Percentiles rank a stretch among this genome's conserved stretches.
These are phyloP conservation scores for Eristalis arbustorum DNA, from an alignment of 2,888 invertebrate species.

Conservation along the genomic window DNA sequence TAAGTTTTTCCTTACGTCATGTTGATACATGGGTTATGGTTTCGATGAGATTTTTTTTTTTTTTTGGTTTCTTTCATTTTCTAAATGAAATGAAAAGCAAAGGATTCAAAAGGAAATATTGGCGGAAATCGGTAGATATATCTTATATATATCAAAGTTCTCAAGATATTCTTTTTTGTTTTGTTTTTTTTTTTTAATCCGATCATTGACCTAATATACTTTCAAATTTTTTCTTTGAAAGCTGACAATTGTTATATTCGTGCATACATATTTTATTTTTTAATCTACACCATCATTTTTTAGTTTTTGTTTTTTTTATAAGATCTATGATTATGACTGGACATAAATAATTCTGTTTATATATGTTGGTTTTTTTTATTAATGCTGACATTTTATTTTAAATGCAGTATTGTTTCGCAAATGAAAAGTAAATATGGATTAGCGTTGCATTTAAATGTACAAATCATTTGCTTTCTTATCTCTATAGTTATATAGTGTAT, in stretches of 20 bases:
- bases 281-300: slow-evolving; percentile 71
- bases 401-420: slow-evolving; percentile 73
- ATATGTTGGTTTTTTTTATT: slow-evolving; percentile 48
- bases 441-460: neutral
- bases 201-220: neutral
- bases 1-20: neutral
- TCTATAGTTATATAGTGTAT: neutral
- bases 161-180: neutral
- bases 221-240: neutral
- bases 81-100: neutral
- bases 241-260: neutral
- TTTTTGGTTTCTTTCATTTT: neutral
- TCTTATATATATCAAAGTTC: neutral
- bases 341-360: slow-evolving; percentile 21
- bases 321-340: slow-evolving; percentile 43
- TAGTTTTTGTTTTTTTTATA: slow-evolving; percentile 19
- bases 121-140: neutral
- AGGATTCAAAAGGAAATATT: neutral
- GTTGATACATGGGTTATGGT: too few species aligned
- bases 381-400: slow-evolving; percentile 69
- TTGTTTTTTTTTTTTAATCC: slow-evolving; percentile 3
- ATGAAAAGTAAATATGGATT: neutral
- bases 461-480: neutral
- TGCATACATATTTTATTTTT: slow-evolving; percentile 36
- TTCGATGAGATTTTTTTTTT: too few species aligned